Percentiles rank a stretch among this genome's conserved stretches.
Conservation (phyloP, 2,113 vertebrate species). For the Myotis lucifugus region DNA sequence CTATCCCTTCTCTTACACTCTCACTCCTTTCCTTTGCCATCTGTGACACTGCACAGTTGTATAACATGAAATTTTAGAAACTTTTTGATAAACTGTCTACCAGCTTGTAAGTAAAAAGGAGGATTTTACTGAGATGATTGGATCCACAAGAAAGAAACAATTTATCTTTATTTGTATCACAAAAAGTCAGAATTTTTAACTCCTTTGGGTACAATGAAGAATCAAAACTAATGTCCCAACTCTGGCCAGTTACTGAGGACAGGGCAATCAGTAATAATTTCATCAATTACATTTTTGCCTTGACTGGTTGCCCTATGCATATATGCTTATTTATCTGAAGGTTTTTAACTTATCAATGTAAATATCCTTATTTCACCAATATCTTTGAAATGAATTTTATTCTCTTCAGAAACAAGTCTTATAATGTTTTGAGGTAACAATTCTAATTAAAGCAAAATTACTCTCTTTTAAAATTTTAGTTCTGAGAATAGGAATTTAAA, state of each 20-base stretch:
- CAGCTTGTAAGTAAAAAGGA: neutral
- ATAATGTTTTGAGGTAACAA: neutral
- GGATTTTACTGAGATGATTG: neutral
- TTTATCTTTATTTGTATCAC: neutral
- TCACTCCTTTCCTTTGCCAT: neutral
- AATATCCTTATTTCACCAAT: neutral
- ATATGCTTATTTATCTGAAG: neutral
- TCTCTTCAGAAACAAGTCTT: neutral
- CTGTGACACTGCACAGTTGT: neutral
- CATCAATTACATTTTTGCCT: conserved; percentile 9
- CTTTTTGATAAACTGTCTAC: neutral
- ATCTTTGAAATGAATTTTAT: neutral
- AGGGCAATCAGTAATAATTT: neutral
- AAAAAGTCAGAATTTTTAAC: neutral
- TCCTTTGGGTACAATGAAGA: neutral
- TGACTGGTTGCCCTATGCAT: neutral
- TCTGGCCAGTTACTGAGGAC: neutral
- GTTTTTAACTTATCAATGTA: neutral
- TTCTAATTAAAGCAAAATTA: conserved; percentile 40
- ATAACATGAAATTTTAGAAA: neutral
- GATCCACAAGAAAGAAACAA: neutral
- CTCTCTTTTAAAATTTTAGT: conserved; percentile 15
- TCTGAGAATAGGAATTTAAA: conserved; percentile 24
- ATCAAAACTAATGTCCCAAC: neutral
- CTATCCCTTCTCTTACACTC: neutral